Conservation (phyloP, 2,888 invertebrate genomes). For the Drosophila aldrichi region DNA sequence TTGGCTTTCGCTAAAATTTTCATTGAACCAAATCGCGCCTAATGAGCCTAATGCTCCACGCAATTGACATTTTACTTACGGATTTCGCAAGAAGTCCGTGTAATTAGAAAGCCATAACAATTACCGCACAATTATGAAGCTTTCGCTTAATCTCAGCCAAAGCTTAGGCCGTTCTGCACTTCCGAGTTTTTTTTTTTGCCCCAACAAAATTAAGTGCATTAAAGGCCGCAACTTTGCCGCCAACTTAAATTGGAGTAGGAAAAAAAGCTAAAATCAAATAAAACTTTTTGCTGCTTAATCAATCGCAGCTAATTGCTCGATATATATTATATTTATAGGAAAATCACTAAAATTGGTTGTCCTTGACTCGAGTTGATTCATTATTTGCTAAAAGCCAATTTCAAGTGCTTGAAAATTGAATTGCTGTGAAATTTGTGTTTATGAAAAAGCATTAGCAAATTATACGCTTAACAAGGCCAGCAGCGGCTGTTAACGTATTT, state of each 20-base stretch:
- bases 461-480: too few species aligned
- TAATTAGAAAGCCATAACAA: conserved; percentile 82
- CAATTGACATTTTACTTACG: conserved; percentile 80
- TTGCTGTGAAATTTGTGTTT: background rate
- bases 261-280: conserved; percentile 31
- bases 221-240: conserved; percentile 49
- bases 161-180: conserved; percentile 28
- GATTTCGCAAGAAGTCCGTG: conserved; percentile 63
- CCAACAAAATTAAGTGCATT: conserved; percentile 58
- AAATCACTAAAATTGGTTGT: conserved; percentile 31
- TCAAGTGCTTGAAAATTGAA: conserved; percentile 10
- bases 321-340: conserved; percentile 27
- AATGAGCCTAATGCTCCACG: conserved; percentile 67
- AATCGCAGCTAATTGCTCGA: conserved; percentile 53
- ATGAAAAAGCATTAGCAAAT: background rate
- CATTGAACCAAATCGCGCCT: conserved; percentile 29
- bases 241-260: conserved; percentile 19
- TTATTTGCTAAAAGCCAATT: conserved; percentile 18
- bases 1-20: conserved; percentile 22
- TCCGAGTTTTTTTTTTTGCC: conserved; percentile 25
- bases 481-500: background rate
- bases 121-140: conserved; percentile 47
- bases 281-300: conserved; percentile 61
- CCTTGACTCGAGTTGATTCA: conserved; percentile 21
- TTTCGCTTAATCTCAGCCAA: conserved; percentile 47